These are phyloP conservation scores for Entomobrya proxima DNA, from an alignment of 2,888 invertebrate genomes.

Conservation along the genomic window DNA sequence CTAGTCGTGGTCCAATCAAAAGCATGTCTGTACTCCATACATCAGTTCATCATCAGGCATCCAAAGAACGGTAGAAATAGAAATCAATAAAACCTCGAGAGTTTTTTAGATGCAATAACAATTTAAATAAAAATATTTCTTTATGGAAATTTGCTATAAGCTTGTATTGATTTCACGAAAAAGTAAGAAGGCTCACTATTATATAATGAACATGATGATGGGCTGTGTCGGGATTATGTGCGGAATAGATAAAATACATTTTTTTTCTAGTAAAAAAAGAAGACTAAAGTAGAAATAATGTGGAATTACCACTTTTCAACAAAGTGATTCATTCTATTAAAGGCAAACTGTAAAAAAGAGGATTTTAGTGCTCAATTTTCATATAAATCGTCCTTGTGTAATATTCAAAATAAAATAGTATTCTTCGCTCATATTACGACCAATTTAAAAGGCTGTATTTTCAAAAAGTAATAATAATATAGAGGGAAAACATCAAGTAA, in stretches of 20 bases:
- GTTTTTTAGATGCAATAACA: not conserved
- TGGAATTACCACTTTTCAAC: slow-evolving; percentile 59
- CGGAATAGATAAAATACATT: not conserved
- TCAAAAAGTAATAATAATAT: slow-evolving; percentile 28
- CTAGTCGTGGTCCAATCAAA: too few species aligned
- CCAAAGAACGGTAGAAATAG: not conserved
- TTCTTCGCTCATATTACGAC: slow-evolving; percentile 5
- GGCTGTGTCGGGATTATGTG: too few species aligned
- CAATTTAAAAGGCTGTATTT: slow-evolving; percentile 18
- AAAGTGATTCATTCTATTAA: slow-evolving; percentile 40
- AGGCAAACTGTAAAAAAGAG: not conserved
- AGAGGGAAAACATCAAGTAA: slow-evolving; percentile 43
- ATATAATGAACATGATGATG: too few species aligned
- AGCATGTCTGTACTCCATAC: too few species aligned
- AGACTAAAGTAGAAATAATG: slow-evolving; percentile 31
- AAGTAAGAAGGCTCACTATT: too few species aligned
- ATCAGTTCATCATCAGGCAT: not conserved
- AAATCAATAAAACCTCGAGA: slow-evolving; percentile 6
- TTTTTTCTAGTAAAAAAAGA: not conserved
- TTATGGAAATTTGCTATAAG: not conserved
- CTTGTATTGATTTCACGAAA: not conserved
- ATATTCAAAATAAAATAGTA: too few species aligned
- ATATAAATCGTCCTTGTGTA: slow-evolving; percentile 30
- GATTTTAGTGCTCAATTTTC: slow-evolving; percentile 14
- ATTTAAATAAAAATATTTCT: not conserved